These are phyloP conservation scores for Cryptocheilus praepositus DNA, from an alignment of 2,888 invertebrate genomes.

Conservation along the genomic window DNA sequence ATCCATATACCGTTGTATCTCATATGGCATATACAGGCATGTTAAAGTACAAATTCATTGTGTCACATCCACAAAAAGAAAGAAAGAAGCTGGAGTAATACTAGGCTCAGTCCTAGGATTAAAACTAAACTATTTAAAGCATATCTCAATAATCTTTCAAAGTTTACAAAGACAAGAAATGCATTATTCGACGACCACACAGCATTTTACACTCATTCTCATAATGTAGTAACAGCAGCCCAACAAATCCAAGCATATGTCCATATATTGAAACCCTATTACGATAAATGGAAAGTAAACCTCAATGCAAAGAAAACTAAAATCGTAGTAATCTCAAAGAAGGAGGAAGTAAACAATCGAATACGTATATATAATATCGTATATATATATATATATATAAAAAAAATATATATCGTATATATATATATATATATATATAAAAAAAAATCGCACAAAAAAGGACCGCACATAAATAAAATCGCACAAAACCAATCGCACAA, in stretches of 20 bases:
- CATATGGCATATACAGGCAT: constrained; percentile 45
- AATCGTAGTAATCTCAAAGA: constrained; percentile 25
- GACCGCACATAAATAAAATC: constrained; percentile 30
- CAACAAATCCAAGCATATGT: neutral
- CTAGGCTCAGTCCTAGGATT: constrained; percentile 45
- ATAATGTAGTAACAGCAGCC: constrained; percentile 33
- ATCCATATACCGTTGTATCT: constrained; percentile 39
- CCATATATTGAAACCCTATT: neutral
- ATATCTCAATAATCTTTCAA: too few species aligned
- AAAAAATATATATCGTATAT: too few species aligned
- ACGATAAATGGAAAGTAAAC: neutral
- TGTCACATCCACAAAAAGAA: constrained; percentile 25
- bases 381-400: too few species aligned
- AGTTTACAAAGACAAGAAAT: constrained; percentile 28
- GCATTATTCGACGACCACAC: constrained; percentile 43
- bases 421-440: too few species aligned
- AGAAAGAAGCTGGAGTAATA: constrained; percentile 38
- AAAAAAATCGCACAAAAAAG: too few species aligned
- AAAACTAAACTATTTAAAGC: constrained; percentile 41
- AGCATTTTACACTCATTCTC: constrained; percentile 45
- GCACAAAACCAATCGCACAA: constrained; percentile 9
- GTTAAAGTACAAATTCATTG: constrained; percentile 46
- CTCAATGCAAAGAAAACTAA: constrained; percentile 5
- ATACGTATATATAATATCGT: too few species aligned
- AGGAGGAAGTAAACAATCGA: constrained; percentile 19